Conservation (phyloP, 2,888 invertebrate genomes). For the Malthinus flaveolus region DNA sequence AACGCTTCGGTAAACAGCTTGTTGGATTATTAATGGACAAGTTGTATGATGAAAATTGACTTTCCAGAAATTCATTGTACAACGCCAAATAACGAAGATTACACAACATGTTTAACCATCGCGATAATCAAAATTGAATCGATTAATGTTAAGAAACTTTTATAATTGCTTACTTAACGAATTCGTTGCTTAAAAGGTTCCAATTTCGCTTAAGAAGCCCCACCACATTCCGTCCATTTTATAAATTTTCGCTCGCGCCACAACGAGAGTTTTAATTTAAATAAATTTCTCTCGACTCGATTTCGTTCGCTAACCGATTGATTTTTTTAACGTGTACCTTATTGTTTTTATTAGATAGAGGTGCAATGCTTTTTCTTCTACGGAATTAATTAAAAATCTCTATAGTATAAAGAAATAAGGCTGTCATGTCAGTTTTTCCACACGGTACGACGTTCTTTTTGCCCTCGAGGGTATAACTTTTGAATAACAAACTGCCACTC, state of each 20-base stretch:
- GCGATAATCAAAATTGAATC: conserved; percentile 13
- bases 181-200: conserved; percentile 3
- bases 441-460: conserved; percentile 11
- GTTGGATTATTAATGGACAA: conserved; percentile 48
- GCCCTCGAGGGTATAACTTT: conserved; percentile 16
- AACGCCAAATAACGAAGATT: conserved; percentile 16
- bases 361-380: too few species aligned
- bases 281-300: too few species aligned
- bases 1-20: conserved; percentile 45
- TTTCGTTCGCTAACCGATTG: too few species aligned
- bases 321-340: too few species aligned
- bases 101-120: conserved; percentile 3
- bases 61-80: conserved; percentile 28
- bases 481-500: conserved; percentile 17
- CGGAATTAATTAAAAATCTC: conserved; percentile 11
- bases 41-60: conserved; percentile 47
- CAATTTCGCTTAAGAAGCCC: not conserved
- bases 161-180: not conserved
- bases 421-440: conserved; percentile 9
- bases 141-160: not conserved
- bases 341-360: too few species aligned
- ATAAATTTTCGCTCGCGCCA: too few species aligned
- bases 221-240: not conserved
- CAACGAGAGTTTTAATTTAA: too few species aligned
- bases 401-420: conserved; percentile 5